A percentile compares a stretch with the other conserved stretches of the same genome.
These are phyloP conservation scores for Heliornis fulica DNA, from an alignment of 2,113 vertebrate species.

Conservation along the genomic window DNA sequence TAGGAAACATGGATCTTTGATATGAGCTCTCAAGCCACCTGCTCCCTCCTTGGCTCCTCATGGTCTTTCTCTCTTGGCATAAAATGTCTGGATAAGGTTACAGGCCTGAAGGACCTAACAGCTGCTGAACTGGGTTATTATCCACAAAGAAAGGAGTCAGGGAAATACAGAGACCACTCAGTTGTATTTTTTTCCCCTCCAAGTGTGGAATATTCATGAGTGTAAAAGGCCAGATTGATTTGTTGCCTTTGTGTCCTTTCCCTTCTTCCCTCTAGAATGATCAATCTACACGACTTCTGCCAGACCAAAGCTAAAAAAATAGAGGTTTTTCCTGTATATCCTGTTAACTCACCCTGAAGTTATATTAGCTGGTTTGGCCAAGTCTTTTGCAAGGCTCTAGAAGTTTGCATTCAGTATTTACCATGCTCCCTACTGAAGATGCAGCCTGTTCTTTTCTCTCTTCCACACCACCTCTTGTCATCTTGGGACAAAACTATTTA, in stretches of 20 bases:
- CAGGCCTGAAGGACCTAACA: neutral
- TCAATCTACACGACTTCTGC: neutral
- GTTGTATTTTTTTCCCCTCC: neutral
- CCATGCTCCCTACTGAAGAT: neutral
- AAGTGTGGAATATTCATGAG: neutral
- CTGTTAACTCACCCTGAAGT: neutral
- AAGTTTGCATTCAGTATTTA: neutral
- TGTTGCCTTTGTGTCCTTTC: neutral
- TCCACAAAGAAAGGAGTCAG: neutral
- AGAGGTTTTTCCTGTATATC: neutral
- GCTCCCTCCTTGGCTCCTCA: constrained; percentile 2
- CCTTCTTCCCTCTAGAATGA: neutral
- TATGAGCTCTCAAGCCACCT: neutral
- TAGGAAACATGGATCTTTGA: neutral
- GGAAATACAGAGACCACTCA: neutral
- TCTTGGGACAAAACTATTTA: neutral
- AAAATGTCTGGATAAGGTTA: neutral
- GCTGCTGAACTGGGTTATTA: neutral
- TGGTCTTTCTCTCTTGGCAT: neutral
- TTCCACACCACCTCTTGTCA: neutral
- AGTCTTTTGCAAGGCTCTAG: neutral
- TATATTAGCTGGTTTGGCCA: neutral
- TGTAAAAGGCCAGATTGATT: neutral
- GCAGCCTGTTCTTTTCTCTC: neutral
- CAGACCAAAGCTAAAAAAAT: neutral